Percentiles rank a stretch among this genome's conserved stretches.
phyloP scores from a whole-genome alignment of 1,140 invertebrate species.

The Pectinophora gossypiella region DNA sequence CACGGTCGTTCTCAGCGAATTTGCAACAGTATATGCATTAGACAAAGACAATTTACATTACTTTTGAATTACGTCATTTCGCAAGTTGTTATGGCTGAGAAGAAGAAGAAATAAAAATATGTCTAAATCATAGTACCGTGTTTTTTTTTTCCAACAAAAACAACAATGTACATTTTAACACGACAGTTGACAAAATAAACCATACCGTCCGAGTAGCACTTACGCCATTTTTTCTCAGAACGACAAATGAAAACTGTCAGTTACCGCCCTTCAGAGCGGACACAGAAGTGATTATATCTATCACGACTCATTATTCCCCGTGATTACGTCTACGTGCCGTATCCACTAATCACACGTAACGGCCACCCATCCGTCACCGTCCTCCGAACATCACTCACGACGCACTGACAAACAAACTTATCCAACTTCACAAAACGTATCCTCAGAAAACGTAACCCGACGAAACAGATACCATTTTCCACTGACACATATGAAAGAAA shows the following conservation, averaged over 20 bases:
- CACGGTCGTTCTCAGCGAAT: too few relatives aligned
- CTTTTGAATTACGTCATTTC: too few relatives aligned
- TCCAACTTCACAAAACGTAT: neutral
- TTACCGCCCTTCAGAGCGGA: neutral
- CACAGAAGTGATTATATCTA: constrained; percentile 24
- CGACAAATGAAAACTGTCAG: constrained; percentile 5
- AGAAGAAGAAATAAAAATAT: too few relatives aligned
- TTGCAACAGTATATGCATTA: too few relatives aligned
- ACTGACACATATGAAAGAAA: neutral
- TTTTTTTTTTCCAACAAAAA: too few relatives aligned
- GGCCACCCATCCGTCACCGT: constrained; percentile 55
- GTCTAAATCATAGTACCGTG: too few relatives aligned
- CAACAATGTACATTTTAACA: too few relatives aligned
- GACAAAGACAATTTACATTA: too few relatives aligned
- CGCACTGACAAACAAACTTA: constrained; percentile 15
- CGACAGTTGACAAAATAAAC: too few relatives aligned
- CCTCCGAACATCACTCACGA: constrained; percentile 50
- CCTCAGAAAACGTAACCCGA: neutral
- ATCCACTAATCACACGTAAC: constrained; percentile 62
- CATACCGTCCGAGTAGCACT: too few relatives aligned
- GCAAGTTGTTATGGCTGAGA: too few relatives aligned
- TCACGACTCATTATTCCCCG: constrained; percentile 49
- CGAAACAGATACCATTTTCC: neutral
- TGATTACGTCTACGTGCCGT: constrained; percentile 46
- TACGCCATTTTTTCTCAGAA: neutral